phyloP scores from a whole-genome alignment of 1,140 invertebrate genomes.

The Hyles vespertilio region DNA sequence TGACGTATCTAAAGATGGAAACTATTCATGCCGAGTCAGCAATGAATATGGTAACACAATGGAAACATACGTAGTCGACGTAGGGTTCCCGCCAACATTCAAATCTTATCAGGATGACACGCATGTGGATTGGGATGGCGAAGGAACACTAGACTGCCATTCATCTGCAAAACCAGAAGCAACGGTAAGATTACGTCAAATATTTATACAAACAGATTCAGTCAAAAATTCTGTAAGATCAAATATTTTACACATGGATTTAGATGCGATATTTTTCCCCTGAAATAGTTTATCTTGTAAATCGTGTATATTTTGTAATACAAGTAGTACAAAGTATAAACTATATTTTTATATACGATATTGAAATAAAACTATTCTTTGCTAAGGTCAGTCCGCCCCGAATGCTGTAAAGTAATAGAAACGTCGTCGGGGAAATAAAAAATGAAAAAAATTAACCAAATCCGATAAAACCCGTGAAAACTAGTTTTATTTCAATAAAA shows the following conservation, averaged over 20 bases:
- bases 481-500: not conserved
- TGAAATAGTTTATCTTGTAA: too few species aligned
- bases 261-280: not conserved
- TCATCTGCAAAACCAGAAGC: constrained; percentile 1
- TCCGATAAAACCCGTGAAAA: too few species aligned
- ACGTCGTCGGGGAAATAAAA: too few species aligned
- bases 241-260: not conserved
- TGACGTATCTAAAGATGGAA: constrained; percentile 3
- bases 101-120: not conserved
- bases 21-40: constrained; percentile 20
- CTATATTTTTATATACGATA: not conserved
- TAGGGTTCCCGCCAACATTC: constrained; percentile 6
- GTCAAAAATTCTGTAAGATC: too few species aligned
- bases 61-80: constrained; percentile 7
- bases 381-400: too few species aligned
- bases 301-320: too few species aligned
- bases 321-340: not conserved
- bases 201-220: not conserved
- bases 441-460: too few species aligned
- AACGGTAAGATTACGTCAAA: not conserved
- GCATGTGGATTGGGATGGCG: not conserved
- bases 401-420: too few species aligned
- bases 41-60: constrained; percentile 3
- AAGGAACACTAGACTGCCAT: not conserved
- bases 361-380: not conserved